A percentile compares a stretch with the other conserved stretches of the same genome.
These are phyloP conservation scores for Drosophila picticornis DNA, from an alignment of 2,888 invertebrate genomes.

Conservation along the genomic window DNA sequence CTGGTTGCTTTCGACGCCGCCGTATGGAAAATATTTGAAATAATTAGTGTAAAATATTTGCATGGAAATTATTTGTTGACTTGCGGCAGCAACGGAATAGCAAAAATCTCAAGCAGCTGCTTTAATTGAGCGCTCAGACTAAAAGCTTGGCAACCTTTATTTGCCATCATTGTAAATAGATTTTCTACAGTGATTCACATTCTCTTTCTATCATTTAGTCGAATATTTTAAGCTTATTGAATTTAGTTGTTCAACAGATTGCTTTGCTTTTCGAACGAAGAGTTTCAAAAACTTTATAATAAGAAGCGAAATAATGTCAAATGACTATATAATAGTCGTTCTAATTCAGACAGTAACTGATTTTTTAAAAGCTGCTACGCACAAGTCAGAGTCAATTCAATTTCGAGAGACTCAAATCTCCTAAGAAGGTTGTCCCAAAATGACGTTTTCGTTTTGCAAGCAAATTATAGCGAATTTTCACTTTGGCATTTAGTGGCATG, in stretches of 20 bases:
- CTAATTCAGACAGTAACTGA: not conserved
- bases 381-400: slow-evolving; percentile 39
- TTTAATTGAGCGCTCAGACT: slow-evolving; percentile 48
- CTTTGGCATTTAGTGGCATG: slow-evolving; percentile 61
- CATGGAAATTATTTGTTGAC: slow-evolving; percentile 79
- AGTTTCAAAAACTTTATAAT: not conserved
- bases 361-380: slow-evolving; percentile 11
- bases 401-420: slow-evolving; percentile 22
- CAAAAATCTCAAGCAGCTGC: slow-evolving; percentile 44
- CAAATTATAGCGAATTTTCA: slow-evolving; percentile 55
- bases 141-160: slow-evolving; percentile 6
- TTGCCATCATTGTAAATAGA: slow-evolving; percentile 16
- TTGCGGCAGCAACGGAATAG: slow-evolving; percentile 54
- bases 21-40: slow-evolving; percentile 77
- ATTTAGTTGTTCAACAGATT: not conserved
- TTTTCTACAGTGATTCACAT: not conserved
- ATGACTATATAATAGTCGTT: not conserved
- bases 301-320: not conserved
- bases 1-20: slow-evolving; percentile 43
- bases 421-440: slow-evolving; percentile 14
- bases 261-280: not conserved
- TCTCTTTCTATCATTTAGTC: not conserved
- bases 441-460: slow-evolving; percentile 14
- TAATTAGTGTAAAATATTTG: slow-evolving; percentile 81
- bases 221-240: not conserved